Percentiles rank a stretch among this genome's conserved stretches.
Evolutionary conservation across 2,113 vertebrate genomes (phyloP).

Genomic region (Anolis sagrei): DNA sequence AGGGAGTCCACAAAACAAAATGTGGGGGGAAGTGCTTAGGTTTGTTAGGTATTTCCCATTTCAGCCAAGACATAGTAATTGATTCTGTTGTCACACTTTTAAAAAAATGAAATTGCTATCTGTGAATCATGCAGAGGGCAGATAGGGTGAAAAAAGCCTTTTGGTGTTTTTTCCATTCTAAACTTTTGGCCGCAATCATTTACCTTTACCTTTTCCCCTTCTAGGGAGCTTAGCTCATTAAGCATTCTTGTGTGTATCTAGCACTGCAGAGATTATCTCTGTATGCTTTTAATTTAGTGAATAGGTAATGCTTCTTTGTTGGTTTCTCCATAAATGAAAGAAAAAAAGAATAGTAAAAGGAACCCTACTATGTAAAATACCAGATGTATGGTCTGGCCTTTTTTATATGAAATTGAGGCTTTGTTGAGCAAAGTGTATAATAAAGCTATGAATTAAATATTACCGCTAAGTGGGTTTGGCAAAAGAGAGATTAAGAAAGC

Average conservation of each 20-base stretch:
- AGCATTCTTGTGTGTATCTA: constrained; percentile 37
- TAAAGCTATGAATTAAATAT: constrained; percentile 68
- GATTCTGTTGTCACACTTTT: not conserved
- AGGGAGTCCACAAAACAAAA: too few relatives aligned
- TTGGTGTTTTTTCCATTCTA: constrained; percentile 38
- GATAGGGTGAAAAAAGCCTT: constrained; percentile 31
- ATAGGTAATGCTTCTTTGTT: constrained; percentile 64
- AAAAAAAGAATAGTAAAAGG: constrained; percentile 44
- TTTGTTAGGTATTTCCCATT: not conserved
- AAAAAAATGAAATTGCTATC: not conserved
- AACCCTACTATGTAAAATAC: constrained; percentile 49
- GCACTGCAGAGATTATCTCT: constrained; percentile 50
- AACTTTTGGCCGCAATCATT: constrained; percentile 32
- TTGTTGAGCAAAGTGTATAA: constrained; percentile 56
- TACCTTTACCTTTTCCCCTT: constrained; percentile 24
- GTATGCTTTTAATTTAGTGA: constrained; percentile 65
- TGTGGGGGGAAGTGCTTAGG: not conserved
- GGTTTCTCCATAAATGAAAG: constrained; percentile 49
- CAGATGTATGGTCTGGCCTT: constrained; percentile 55
- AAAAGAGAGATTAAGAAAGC: constrained; percentile 46
- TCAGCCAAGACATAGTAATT: not conserved
- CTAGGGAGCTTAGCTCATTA: constrained; percentile 40
- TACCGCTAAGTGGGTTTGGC: constrained; percentile 52
- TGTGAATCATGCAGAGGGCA: constrained; percentile 25
- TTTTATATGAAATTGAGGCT: constrained; percentile 55